phyloP scores from a whole-genome alignment of 2,113 vertebrate genomes.

The Pampusana beccarii region DNA sequence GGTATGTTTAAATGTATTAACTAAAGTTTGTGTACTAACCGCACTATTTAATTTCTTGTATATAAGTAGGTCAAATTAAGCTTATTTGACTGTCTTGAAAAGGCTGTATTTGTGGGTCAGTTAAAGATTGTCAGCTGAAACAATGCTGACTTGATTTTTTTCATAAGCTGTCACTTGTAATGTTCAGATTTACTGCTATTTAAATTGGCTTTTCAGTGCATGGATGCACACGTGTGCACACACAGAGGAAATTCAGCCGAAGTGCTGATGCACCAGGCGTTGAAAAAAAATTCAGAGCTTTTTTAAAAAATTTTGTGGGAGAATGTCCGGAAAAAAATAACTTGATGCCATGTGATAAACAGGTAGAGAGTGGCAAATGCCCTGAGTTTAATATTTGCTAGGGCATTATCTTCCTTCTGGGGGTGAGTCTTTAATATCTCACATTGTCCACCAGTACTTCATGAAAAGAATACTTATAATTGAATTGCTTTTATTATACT shows the following conservation, averaged over 20 bases:
- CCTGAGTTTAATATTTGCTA: not conserved
- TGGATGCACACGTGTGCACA: not conserved
- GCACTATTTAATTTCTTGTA: not conserved
- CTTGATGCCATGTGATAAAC: not conserved
- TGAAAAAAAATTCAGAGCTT: not conserved
- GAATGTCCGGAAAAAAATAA: not conserved
- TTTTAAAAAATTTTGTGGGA: not conserved
- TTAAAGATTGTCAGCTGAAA: not conserved
- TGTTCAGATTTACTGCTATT: not conserved
- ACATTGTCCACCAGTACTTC: not conserved
- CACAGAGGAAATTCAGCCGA: not conserved
- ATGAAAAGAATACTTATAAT: not conserved
- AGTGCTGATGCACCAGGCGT: not conserved
- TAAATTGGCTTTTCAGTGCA: not conserved
- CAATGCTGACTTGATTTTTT: not conserved
- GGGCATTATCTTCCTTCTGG: not conserved
- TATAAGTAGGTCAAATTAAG: not conserved
- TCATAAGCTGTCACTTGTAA: not conserved
- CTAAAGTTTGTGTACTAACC: not conserved
- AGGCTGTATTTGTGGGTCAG: not conserved
- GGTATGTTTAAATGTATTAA: not conserved
- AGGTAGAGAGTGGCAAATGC: not conserved
- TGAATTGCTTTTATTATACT: not conserved
- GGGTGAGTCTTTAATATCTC: not conserved
- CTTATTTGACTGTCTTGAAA: not conserved